These are phyloP conservation scores for Papilio demoleus DNA, from an alignment of 2,888 invertebrate species.

Conservation along the genomic window DNA sequence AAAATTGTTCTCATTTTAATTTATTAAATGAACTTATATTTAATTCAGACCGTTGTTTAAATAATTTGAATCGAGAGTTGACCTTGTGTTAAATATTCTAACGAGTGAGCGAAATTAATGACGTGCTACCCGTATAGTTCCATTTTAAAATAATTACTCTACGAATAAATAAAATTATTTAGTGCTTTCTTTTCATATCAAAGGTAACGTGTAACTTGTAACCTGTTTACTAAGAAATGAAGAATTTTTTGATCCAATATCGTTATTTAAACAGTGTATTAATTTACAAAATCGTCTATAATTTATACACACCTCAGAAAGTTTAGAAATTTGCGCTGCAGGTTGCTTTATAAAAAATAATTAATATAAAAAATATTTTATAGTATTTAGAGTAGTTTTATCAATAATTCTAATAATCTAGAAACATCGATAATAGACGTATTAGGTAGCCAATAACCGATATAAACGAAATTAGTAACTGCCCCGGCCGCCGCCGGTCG, in stretches of 20 bases:
- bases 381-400: neutral
- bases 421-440: slow-evolving; percentile 22
- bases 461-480: slow-evolving; percentile 38
- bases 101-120: slow-evolving; percentile 18
- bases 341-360: too few relatives aligned
- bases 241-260: too few relatives aligned
- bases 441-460: slow-evolving; percentile 28
- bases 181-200: slow-evolving; percentile 1
- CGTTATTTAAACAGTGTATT: too few relatives aligned
- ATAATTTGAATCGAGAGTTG: neutral
- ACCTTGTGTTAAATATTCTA: slow-evolving; percentile 14
- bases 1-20: neutral
- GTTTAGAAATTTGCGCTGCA: too few relatives aligned
- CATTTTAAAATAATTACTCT: slow-evolving; percentile 9
- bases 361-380: neutral
- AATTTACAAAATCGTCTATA: too few relatives aligned
- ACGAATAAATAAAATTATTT: slow-evolving; percentile 4
- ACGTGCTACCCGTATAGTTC: slow-evolving; percentile 15
- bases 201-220: too few relatives aligned
- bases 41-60: neutral
- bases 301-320: too few relatives aligned
- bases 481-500: slow-evolving; percentile 35
- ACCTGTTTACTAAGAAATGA: too few relatives aligned
- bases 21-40: neutral
- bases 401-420: slow-evolving; percentile 19